Evolutionary conservation across 2,797 vertebrate genomes (phyloP).

Genomic region (Neomorphus geoffroyi): DNA sequence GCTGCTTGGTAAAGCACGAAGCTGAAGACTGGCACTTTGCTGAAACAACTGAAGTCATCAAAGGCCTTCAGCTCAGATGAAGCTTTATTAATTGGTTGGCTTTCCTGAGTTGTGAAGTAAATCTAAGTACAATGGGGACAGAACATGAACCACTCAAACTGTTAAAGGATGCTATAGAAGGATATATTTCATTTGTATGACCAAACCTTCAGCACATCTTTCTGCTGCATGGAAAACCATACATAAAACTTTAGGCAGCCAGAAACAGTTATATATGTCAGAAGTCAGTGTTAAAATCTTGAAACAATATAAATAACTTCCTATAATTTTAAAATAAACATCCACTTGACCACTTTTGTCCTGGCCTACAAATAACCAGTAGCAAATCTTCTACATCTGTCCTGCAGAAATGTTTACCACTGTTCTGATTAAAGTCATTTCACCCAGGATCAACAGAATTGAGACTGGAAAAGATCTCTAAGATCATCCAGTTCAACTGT

Average conservation of each 20-base stretch:
- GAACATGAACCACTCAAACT: neutral
- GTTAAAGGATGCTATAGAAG: neutral
- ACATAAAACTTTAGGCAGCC: neutral
- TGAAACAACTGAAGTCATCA: neutral
- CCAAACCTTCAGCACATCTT: neutral
- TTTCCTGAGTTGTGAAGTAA: neutral
- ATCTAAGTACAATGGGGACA: neutral
- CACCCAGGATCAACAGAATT: too few relatives aligned
- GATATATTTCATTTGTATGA: neutral
- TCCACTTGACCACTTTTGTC: neutral
- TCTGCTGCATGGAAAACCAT: neutral
- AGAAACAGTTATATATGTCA: neutral
- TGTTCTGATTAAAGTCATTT: too few relatives aligned
- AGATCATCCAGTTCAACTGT: too few relatives aligned
- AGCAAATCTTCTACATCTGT: neutral
- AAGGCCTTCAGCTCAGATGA: neutral
- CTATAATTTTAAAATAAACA: neutral
- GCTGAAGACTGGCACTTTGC: neutral
- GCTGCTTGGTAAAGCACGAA: neutral
- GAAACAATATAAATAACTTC: neutral
- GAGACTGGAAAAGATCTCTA: too few relatives aligned
- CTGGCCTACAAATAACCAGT: neutral
- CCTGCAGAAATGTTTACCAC: neutral
- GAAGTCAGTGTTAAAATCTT: neutral
- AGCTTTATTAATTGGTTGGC: neutral